These are phyloP conservation scores for Notechis scutatus DNA, from an alignment of 2,113 vertebrate genomes.

Conservation along the genomic window DNA sequence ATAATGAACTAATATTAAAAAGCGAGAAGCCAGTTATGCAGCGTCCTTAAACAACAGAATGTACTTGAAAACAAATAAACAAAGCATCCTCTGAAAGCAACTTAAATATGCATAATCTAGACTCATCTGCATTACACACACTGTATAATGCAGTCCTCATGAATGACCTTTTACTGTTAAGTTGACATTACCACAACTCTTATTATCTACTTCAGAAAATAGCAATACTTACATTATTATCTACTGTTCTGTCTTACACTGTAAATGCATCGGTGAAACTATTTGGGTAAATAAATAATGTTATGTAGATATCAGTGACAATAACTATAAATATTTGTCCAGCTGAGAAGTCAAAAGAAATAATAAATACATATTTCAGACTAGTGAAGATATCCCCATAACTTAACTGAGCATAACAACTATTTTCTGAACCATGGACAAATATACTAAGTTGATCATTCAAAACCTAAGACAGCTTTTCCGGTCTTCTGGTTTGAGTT, in stretches of 20 bases:
- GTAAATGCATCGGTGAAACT: not conserved
- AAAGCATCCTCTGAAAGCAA: not conserved
- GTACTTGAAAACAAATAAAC: not conserved
- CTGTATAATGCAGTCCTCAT: not conserved
- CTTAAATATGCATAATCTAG: not conserved
- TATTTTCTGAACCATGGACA: not conserved
- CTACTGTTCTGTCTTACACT: not conserved
- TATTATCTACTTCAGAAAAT: not conserved
- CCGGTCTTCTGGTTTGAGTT: too few relatives aligned
- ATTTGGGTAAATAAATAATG: not conserved
- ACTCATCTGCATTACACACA: not conserved
- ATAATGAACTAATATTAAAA: not conserved
- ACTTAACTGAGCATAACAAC: not conserved
- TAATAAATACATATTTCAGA: not conserved
- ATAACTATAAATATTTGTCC: not conserved
- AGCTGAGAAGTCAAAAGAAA: not conserved
- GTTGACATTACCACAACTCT: not conserved
- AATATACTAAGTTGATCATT: not conserved
- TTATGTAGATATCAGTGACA: not conserved
- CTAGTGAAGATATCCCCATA: not conserved
- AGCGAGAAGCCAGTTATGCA: not conserved
- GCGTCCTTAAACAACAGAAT: not conserved
- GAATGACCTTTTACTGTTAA: not conserved
- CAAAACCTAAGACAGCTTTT: not conserved
- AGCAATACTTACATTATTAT: not conserved